Evolutionary conservation across 2,113 vertebrate species (phyloP), one percentile per base, ranked within the genome.

Genomic region (Salvelinus sp.): DNA sequence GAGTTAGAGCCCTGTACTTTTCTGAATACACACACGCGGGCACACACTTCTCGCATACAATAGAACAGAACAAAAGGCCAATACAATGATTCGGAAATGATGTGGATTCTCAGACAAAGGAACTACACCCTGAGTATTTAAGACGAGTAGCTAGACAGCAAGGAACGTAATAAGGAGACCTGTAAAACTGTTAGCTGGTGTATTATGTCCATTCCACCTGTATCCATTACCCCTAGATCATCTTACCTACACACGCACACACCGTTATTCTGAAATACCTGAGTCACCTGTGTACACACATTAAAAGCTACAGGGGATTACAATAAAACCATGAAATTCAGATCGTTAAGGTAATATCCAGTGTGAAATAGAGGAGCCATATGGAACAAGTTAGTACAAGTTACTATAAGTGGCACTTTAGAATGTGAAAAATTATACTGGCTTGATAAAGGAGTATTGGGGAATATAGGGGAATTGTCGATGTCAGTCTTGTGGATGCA

Each of bases 171-270:
- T 75, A 88, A 2, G 2, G 75, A 75, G 84, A 81, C 82, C 33
- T 76, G 84, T 88, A 74, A 82, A 87, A 85, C 74, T 70, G 70
- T 84, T 76, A 54, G 82, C 69, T 69, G 38, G 16, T 25, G 80
- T 88, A 88, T 82, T 80, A 78, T 79, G 80, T 85, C 76, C 84
- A 82, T 86, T 88, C 86, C 83, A 72, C 2, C 76, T 85, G 82
- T 87, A 90, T 89, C 91, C 75, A 63, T 85, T 83, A 87, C 87
- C 75, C 87, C 76, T 28, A 48, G 90, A 90, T 91, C 84, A n/a
- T 62, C 79, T 88, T 89, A 79, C 84, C 73, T 57, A 54, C 16
- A 44, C 38, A 44, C 7, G 1, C 38, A 44, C 38, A 86, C 75
- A 87, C 80, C 70, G 62, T 72, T 78, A 33, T 67, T 85, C 82